These are phyloP conservation scores for Gonatopus flavifemur DNA, from an alignment of 1,140 invertebrate genomes.

Conservation along the genomic window DNA sequence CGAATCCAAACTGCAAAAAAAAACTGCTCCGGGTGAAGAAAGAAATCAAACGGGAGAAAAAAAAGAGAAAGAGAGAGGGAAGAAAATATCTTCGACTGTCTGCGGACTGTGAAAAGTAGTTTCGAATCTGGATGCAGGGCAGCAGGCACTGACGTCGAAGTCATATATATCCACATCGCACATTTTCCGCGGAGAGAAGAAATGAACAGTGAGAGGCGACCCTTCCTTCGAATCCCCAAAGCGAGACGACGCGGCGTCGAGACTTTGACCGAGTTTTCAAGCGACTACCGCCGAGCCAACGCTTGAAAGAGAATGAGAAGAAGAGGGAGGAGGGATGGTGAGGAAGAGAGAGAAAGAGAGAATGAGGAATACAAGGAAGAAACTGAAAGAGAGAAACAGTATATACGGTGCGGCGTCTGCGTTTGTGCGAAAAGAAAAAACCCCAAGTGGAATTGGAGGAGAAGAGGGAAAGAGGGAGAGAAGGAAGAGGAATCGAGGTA, in stretches of 20 bases:
- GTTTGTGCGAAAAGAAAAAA: background rate
- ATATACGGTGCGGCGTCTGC: background rate
- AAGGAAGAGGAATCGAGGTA: too few relatives aligned
- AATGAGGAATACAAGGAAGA: background rate
- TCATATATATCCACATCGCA: too few relatives aligned
- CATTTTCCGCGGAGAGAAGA: too few relatives aligned
- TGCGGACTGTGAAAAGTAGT: too few relatives aligned
- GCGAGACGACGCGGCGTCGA: conserved; percentile 35
- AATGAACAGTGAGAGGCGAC: conserved; percentile 35
- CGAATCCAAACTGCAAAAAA: too few relatives aligned
- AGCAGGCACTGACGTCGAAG: too few relatives aligned
- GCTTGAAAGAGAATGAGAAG: conserved; percentile 21
- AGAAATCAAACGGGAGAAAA: too few relatives aligned
- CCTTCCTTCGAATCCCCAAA: conserved; percentile 38
- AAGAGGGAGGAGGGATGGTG: conserved; percentile 9
- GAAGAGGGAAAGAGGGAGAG: conserved; percentile 13
- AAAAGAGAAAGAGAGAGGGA: too few relatives aligned
- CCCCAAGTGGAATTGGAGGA: background rate
- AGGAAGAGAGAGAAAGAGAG: conserved; percentile 1
- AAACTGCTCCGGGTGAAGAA: too few relatives aligned
- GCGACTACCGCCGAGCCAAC: conserved; percentile 12
- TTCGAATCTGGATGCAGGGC: too few relatives aligned
- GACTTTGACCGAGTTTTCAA: conserved; percentile 39
- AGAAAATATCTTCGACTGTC: too few relatives aligned
- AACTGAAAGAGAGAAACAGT: conserved; percentile 3